phyloP scores from a whole-genome alignment of 2,888 invertebrate species.

The Oscheius sp. region DNA sequence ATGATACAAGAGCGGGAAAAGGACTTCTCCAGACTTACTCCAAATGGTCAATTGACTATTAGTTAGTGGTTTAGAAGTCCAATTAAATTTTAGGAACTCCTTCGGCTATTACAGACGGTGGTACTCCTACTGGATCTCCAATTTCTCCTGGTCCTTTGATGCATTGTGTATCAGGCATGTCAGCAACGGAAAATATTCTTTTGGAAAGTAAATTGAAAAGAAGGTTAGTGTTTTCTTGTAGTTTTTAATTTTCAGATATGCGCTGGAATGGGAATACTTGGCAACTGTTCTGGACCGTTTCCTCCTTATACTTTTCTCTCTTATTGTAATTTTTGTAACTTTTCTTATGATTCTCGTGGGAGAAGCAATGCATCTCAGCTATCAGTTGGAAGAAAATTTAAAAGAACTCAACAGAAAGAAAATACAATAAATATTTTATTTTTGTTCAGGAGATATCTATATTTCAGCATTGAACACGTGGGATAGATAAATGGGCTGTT shows the following conservation, averaged over 20 bases:
- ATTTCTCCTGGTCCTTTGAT: conserved; percentile 34
- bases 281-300: conserved; percentile 64
- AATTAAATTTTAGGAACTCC: not conserved
- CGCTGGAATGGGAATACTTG: conserved; percentile 65
- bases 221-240: conserved; percentile 41
- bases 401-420: conserved; percentile 2
- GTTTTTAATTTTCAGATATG: conserved; percentile 56
- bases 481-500: conserved; percentile 47
- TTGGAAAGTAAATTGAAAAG: conserved; percentile 55
- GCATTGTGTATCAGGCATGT: conserved; percentile 45
- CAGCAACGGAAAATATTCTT: conserved; percentile 36
- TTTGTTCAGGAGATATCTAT: not conserved
- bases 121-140: not conserved
- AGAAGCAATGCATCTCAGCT: conserved; percentile 67
- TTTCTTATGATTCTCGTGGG: conserved; percentile 67
- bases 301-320: conserved; percentile 61
- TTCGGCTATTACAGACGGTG: not conserved
- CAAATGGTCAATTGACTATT: not conserved
- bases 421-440: not conserved
- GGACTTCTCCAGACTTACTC: not conserved
- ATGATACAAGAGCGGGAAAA: not conserved
- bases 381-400: conserved; percentile 44
- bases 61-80: not conserved
- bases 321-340: conserved; percentile 64
- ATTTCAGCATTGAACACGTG: conserved; percentile 50